A percentile compares a stretch with the other conserved stretches of the same genome.
These are phyloP conservation scores for Micronycteris hirsuta DNA, from an alignment of 2,113 vertebrate genomes.

Conservation along the genomic window DNA sequence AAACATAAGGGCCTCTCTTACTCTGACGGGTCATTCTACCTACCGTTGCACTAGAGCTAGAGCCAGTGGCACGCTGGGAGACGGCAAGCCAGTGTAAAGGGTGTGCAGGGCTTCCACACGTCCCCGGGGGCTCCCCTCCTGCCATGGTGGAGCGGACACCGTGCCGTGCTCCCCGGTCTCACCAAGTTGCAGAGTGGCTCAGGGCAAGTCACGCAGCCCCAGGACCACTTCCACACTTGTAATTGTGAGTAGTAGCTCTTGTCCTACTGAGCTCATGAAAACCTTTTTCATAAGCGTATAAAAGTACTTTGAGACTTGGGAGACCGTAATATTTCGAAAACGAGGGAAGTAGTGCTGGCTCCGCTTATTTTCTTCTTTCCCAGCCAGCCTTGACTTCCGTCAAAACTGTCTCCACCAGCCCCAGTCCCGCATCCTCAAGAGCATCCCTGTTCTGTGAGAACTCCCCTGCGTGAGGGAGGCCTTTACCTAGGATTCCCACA, in stretches of 20 bases:
- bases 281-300: background rate
- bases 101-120: rapidly evolving
- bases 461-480: background rate
- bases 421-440: background rate
- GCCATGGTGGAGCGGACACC: background rate
- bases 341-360: background rate
- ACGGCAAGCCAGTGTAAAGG: background rate
- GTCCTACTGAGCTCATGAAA: background rate
- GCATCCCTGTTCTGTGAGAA: background rate
- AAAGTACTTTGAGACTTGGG: background rate
- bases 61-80: background rate
- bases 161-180: background rate
- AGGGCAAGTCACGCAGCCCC: background rate
- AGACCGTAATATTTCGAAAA: background rate
- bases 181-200: background rate
- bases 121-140: rapidly evolving
- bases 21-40: background rate
- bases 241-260: background rate
- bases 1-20: background rate
- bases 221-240: background rate
- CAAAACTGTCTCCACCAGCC: no score
- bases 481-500: background rate
- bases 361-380: background rate
- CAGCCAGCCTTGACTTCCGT: background rate
- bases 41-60: background rate